phyloP scores from a whole-genome alignment of 2,797 vertebrate species.

The Falco peregrinus region DNA sequence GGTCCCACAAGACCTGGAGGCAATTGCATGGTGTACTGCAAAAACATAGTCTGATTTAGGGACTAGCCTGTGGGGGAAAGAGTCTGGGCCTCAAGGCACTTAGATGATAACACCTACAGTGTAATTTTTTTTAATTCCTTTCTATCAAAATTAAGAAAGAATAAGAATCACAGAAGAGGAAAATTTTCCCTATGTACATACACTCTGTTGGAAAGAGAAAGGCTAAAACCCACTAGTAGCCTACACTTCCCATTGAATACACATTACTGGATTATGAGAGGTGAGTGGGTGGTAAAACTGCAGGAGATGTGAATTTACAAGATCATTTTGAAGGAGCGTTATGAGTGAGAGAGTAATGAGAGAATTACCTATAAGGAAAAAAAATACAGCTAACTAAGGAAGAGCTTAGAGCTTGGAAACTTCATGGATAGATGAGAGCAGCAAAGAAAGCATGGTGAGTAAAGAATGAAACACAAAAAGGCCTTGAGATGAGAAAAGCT shows the following conservation, averaged over 20 bases:
- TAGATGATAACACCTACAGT: neutral
- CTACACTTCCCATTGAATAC: neutral
- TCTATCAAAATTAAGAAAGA: neutral
- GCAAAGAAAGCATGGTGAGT: neutral
- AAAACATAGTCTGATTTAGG: neutral
- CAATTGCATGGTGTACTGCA: neutral
- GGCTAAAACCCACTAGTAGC: neutral
- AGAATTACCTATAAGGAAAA: neutral
- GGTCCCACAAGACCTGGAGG: neutral
- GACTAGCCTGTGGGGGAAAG: neutral
- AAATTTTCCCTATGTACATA: neutral
- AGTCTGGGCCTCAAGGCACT: neutral
- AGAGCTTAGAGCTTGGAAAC: neutral
- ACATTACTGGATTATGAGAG: neutral
- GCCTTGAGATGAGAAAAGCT: neutral
- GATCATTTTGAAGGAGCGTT: neutral
- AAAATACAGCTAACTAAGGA: neutral
- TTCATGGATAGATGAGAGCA: neutral
- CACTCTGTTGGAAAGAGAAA: neutral
- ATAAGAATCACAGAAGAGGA: neutral
- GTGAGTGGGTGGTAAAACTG: neutral
- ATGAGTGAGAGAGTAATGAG: neutral
- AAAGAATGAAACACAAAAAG: neutral
- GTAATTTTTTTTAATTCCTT: neutral
- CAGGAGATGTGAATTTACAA: neutral